Base-by-base conservation (phyloP, 2,797 vertebrate species). In the Lophius americanus region DNA sequence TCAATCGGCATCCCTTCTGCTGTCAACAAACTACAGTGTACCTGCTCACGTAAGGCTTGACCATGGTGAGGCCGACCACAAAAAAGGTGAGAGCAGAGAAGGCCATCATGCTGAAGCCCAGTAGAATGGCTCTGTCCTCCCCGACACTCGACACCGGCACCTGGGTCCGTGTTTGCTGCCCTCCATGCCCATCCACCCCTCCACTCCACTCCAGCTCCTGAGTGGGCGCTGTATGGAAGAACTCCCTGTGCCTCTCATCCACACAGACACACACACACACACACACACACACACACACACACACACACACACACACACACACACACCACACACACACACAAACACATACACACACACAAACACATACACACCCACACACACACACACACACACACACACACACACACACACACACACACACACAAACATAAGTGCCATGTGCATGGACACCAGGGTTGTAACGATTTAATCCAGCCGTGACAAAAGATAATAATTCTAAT, bases 51-150 rank as follows among this genome's bases (percentile, higher is more conserved):
- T 92, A 92, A 7, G 96, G 95, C 81, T 92, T 94, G 66, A 95
- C 83, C 13, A 85, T 76, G 0, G 87, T 92, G 44, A 92, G 91
- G 69, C 94, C 94, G n/a, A 95, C 85, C 69, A 95, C 82, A 53
- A 95, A 95, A 88, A 95, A 94, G 94, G 95, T 96, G 67, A 95
- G 91, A 71, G 94, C 89, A 0, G 95, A 94, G 74, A 95, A 95
- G 47, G 86, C 92, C 90, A 96, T 95, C 95, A 96, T 95, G 46
- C 81, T 37, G 61, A 94, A 92, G 43, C 95, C 95, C 68, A 96
- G 89, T 52, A 95, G 89, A 50, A 92, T 6, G 36, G 95, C 94
- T 58, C 94, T 68, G 72, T 96, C 95, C 79, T 96, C 95, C 36
- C 95, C 95, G 0, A 94, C 90, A 0, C 93, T 95, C 12, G 92